Evolutionary conservation across 2,797 vertebrate genomes (phyloP).

Genomic region (Clarias fuscus): DNA sequence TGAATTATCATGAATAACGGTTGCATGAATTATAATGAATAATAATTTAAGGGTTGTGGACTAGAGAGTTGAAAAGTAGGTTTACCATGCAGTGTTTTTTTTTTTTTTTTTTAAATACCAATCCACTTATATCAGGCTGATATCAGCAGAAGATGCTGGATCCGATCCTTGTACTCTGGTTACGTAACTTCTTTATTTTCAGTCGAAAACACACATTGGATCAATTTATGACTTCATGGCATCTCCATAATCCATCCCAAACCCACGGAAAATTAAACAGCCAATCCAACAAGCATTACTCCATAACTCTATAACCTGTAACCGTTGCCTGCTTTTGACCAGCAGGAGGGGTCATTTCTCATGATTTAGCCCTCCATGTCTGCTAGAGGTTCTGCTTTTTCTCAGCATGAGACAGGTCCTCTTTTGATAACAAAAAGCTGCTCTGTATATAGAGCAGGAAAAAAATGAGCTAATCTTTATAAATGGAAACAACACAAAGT

Average conservation of each 20-base stretch:
- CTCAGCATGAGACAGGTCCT: slow-evolving; percentile 61
- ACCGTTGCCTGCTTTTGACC: slow-evolving; percentile 37
- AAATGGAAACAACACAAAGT: slow-evolving; percentile 58
- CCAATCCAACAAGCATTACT: not conserved
- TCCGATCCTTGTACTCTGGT: not conserved
- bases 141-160: not conserved
- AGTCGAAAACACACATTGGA: not conserved
- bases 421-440: slow-evolving; percentile 62
- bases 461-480: slow-evolving; percentile 63
- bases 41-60: not conserved
- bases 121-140: not conserved
- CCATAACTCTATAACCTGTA: not conserved
- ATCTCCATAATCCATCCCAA: not conserved
- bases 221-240: not conserved
- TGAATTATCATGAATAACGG: not conserved
- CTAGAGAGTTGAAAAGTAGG: not conserved
- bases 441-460: slow-evolving; percentile 69
- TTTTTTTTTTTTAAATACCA: not conserved
- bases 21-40: not conserved
- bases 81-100: not conserved
- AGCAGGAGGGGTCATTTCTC: slow-evolving; percentile 62
- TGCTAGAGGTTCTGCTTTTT: slow-evolving; percentile 58
- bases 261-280: not conserved
- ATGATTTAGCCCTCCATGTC: slow-evolving; percentile 34
- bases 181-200: not conserved